These are phyloP conservation scores for Caenorhabditis latens DNA, from an alignment of 1,140 invertebrate species.

Conservation along the genomic window DNA sequence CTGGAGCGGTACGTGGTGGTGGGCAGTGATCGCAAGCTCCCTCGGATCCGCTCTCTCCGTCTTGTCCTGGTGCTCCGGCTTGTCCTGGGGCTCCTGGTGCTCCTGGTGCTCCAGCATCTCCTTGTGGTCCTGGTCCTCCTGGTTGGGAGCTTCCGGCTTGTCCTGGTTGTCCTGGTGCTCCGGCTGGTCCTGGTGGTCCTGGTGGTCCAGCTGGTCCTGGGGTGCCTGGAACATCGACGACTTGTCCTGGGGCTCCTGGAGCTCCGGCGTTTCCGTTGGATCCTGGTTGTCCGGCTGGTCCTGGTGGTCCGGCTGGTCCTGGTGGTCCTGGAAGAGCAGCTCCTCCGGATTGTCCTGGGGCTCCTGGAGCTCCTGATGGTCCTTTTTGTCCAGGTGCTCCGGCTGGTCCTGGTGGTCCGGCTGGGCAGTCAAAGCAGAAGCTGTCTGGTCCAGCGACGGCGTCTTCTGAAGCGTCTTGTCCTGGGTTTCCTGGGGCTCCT, in stretches of 20 bases:
- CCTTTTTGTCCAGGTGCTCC: constrained; percentile 71
- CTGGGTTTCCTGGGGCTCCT: constrained; percentile 52
- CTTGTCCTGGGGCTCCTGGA: constrained; percentile 68
- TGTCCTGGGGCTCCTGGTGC: constrained; percentile 70
- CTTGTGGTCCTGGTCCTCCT: constrained; percentile 59
- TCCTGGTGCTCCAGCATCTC: constrained; percentile 69
- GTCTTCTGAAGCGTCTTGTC: constrained; percentile 35
- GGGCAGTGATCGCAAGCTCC: constrained; percentile 68
- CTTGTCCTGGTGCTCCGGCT: constrained; percentile 70
- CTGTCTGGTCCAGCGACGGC: constrained; percentile 69
- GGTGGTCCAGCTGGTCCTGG: constrained; percentile 68
- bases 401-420: constrained; percentile 71
- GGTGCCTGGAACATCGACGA: constrained; percentile 70
- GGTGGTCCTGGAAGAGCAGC: constrained; percentile 69
- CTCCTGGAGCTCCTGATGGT: constrained; percentile 66
- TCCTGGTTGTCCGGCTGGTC: constrained; percentile 71
- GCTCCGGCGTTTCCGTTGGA: constrained; percentile 61
- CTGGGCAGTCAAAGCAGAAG: constrained; percentile 66
- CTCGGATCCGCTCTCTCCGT: constrained; percentile 70
- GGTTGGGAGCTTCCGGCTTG: constrained; percentile 56
- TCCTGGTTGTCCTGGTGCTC: constrained; percentile 69
- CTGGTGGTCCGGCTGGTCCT: constrained; percentile 69
- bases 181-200: constrained; percentile 69
- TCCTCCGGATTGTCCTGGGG: constrained; percentile 74
- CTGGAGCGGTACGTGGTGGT: constrained; percentile 67